These are phyloP conservation scores for Stratiolaelaps scimitus DNA, from an alignment of 1,140 invertebrate genomes.

Conservation along the genomic window DNA sequence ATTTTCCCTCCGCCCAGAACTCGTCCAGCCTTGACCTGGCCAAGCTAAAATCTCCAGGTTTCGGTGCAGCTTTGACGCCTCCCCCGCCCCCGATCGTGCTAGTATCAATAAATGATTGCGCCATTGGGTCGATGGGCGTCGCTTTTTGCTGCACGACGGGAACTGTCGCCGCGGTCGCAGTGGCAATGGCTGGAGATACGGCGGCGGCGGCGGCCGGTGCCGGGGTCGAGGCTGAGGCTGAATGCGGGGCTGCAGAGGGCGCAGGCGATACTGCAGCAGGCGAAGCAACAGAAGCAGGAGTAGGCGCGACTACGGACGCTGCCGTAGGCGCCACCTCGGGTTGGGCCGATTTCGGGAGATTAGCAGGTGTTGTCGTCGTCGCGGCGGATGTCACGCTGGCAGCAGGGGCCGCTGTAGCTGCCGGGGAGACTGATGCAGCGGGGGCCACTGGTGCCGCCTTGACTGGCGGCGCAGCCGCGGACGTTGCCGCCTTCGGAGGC, in stretches of 20 bases:
- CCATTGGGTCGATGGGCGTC: conserved; percentile 20
- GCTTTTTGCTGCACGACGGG: conserved; percentile 1
- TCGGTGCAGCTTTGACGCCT: conserved; percentile 6
- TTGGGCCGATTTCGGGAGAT: not conserved
- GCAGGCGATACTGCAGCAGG: not conserved
- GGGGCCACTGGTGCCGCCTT: conserved; percentile 2
- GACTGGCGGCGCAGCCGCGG: not conserved
- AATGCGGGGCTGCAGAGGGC: not conserved
- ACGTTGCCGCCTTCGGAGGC: not conserved
- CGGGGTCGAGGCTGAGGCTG: too few species aligned
- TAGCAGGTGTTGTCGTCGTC: not conserved
- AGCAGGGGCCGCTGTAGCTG: not conserved
- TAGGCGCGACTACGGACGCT: not conserved
- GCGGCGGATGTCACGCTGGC: not conserved
- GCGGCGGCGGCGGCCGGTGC: not conserved
- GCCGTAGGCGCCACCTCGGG: too few species aligned
- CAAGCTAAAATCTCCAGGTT: conserved; percentile 24
- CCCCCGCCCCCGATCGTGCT: conserved; percentile 23
- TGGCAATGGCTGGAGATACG: not conserved
- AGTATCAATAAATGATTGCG: conserved; percentile 25
- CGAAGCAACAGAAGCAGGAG: not conserved
- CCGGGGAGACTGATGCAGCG: not conserved
- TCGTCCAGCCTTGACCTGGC: conserved; percentile 26
- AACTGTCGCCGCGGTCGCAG: not conserved
- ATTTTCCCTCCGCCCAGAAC: conserved; percentile 27